Evolutionary conservation across 2,888 invertebrate genomes (phyloP).

Genomic region (Caenorhabditis sp.): DNA sequence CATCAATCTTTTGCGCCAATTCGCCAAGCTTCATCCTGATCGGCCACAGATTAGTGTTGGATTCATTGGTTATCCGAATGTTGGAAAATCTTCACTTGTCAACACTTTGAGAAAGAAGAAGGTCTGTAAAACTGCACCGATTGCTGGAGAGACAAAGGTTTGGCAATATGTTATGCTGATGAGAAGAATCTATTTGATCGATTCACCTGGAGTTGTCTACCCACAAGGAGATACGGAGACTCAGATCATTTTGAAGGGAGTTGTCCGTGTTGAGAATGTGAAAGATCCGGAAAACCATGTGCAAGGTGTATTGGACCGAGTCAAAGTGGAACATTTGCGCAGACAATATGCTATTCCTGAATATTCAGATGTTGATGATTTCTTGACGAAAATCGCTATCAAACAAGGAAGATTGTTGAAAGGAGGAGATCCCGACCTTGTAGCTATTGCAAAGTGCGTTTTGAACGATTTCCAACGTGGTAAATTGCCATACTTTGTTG

Average conservation of each 20-base stretch:
- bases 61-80: slow-evolving; percentile 98
- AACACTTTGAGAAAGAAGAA: slow-evolving; percentile 94
- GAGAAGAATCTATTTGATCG: slow-evolving; percentile 93
- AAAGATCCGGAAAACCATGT: slow-evolving; percentile 95
- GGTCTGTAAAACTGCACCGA: slow-evolving; percentile 97
- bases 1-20: slow-evolving; percentile 92
- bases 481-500: slow-evolving; percentile 79
- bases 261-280: slow-evolving; percentile 92
- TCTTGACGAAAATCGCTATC: slow-evolving; percentile 87
- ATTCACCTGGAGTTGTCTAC: slow-evolving; percentile 98
- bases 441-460: slow-evolving; percentile 88
- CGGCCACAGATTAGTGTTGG: slow-evolving; percentile 95
- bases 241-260: slow-evolving; percentile 94
- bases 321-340: slow-evolving; percentile 85
- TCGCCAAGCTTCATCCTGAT: slow-evolving; percentile 91
- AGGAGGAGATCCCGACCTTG: slow-evolving; percentile 94
- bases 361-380: slow-evolving; percentile 85
- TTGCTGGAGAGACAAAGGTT: slow-evolving; percentile 83
- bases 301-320: slow-evolving; percentile 83
- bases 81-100: slow-evolving; percentile 96
- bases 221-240: slow-evolving; percentile 86
- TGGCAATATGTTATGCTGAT: slow-evolving; percentile 99
- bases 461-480: slow-evolving; percentile 99
- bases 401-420: slow-evolving; percentile 89
- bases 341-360: slow-evolving; percentile 85